A percentile compares a stretch with the other conserved stretches of the same genome.
These are phyloP conservation scores for Temnothorax curvispinosus DNA, from an alignment of 1,140 invertebrate species.

Conservation along the genomic window DNA sequence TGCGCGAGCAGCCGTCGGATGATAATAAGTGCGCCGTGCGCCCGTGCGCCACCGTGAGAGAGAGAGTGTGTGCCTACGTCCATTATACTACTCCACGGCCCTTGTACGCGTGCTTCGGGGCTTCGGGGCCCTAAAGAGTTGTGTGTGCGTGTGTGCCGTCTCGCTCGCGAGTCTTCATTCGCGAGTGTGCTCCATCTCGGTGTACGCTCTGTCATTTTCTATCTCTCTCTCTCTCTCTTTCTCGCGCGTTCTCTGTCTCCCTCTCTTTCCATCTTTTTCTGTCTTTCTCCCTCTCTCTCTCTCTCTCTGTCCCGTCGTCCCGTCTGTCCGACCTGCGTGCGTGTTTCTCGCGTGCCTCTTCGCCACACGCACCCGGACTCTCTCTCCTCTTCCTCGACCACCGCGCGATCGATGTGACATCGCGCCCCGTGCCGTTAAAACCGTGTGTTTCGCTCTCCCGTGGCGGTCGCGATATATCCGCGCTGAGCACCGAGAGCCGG, in stretches of 20 bases:
- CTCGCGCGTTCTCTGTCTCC: neutral
- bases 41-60: neutral
- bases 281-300: neutral
- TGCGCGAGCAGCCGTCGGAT: neutral
- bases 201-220: neutral
- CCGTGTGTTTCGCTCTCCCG: neutral
- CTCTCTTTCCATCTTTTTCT: conserved; percentile 1
- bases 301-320: conserved; percentile 28
- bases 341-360: conserved; percentile 73
- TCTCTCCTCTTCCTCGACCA: conserved; percentile 68
- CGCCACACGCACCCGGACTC: conserved; percentile 69
- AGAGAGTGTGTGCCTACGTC: neutral
- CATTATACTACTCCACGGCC: neutral
- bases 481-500: conserved; percentile 3
- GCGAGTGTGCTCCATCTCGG: conserved; percentile 30
- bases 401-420: conserved; percentile 75
- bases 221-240: conserved; percentile 42
- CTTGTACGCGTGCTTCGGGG: neutral
- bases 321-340: conserved; percentile 68
- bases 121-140: neutral
- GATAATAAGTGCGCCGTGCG: neutral
- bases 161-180: neutral
- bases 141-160: conserved; percentile 4
- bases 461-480: conserved; percentile 1
- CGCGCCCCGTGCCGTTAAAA: conserved; percentile 61